Evolutionary conservation across 1,140 invertebrate genomes (phyloP), one percentile per base, ranked within the genome.

Genomic region (Conopomorpha cramerella): DNA sequence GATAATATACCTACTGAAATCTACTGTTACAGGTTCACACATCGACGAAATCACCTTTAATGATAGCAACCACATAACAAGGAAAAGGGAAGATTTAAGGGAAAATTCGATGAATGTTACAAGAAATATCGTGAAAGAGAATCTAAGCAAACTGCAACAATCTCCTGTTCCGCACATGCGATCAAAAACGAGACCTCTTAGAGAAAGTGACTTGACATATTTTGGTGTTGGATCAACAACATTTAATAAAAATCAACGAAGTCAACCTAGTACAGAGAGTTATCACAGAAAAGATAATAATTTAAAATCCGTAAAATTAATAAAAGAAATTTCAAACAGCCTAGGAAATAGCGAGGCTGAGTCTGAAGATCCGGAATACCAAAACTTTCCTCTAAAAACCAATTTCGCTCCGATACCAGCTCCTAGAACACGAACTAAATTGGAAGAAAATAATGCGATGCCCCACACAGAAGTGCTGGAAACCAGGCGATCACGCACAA

Each of bases 311-410:
- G 37, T 38, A 8, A 61, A 56, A 43, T 40, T 73, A 36, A 58
- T 73, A 25, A 57, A 70, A 39, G 51, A 64, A 56, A 46, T 58
- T 35, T 62, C 71, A 16, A 70, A 55, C 35, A 70, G 65, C 42
- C 53, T 61, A 13, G 60, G 62, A 32, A 70, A 63, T 16, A 76
- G 71, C 37, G 71, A 72, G 48, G 53, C 51, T 10, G 70, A 76
- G 34, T 71, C 67, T 14, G 64, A 71, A 37, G 67, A 72, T 16
- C 55, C 52, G 4, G 64, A 72, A 34, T 76, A 76, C 47, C 60
- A 70, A 52, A 76, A 73, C 38, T 30, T 76, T 31, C 54, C 59
- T 16, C 26, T 55, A 17, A 62, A 50, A 43, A 52, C 40, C 13
- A 54, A 61, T 38, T 51, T 47, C 35, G 34, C 45, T 39, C 52